phyloP scores from a whole-genome alignment of 2,888 invertebrate genomes.

The Papilio demoleus region DNA sequence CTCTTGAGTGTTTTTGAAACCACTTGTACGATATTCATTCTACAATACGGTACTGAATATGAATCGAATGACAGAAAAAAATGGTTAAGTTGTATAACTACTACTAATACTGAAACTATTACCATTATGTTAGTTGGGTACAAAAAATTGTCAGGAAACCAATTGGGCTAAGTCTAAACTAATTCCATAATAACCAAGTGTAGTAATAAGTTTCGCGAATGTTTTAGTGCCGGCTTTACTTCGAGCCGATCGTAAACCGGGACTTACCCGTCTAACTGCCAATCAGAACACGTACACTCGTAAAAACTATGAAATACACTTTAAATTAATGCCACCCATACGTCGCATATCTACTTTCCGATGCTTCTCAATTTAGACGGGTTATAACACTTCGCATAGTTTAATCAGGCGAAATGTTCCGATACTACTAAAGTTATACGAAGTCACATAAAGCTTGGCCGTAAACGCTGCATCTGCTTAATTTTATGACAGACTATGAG shows the following conservation, averaged over 20 bases:
- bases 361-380: slow-evolving; percentile 66
- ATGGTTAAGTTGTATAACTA: too few species aligned
- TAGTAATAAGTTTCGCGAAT: slow-evolving; percentile 46
- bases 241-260: slow-evolving; percentile 53
- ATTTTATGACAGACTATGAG: slow-evolving; percentile 64
- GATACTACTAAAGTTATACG: slow-evolving; percentile 62
- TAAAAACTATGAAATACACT: slow-evolving; percentile 59
- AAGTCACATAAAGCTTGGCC: slow-evolving; percentile 66
- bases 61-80: too few species aligned
- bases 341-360: slow-evolving; percentile 53
- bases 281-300: slow-evolving; percentile 56
- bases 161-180: slow-evolving; percentile 26
- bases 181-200: slow-evolving; percentile 45
- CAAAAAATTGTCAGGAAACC: background rate
- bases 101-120: background rate
- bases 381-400: slow-evolving; percentile 56
- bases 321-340: slow-evolving; percentile 60
- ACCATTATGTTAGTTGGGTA: background rate
- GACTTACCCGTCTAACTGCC: slow-evolving; percentile 56
- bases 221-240: slow-evolving; percentile 50
- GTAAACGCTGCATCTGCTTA: slow-evolving; percentile 74
- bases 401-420: slow-evolving; percentile 63
- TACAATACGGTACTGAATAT: too few species aligned
- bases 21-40: too few species aligned
- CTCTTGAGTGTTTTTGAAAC: too few species aligned